Evolutionary conservation across 2,113 vertebrate species (phyloP), one percentile per base, ranked within the genome.

Genomic region (Motacilla tschutschensis): DNA sequence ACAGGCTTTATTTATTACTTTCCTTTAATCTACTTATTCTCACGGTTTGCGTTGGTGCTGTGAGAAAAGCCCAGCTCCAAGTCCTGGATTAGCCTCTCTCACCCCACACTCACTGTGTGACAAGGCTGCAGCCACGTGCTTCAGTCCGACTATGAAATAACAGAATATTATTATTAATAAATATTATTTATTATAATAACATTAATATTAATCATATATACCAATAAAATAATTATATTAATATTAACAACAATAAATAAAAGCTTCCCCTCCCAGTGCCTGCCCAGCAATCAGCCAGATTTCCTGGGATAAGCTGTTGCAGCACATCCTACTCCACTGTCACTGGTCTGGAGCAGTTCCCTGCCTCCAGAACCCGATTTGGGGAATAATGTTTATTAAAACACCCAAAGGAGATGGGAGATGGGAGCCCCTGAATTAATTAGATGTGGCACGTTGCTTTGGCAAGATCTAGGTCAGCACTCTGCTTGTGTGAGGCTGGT

Each of bases 401-500:
- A 59, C 17, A 35, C 22, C 6, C 13, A 8, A 51, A 48, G 69
- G 57, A 73, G 48, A 15, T 0, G 6, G 69, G 57, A 73, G 48
- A 15, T 0, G 6, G 47, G 54, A 70, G 10, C 5, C 17, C 16
- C 29, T 0, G 3, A 48, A 6, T 66, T 54, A 77, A 73, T 85
- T 36, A 83, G 58, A 24, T 2, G 29, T 16, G 17, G 44, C 26
- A 2, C 0, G 1, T 51, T 58, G 41, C 29, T 83, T 67, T 35
- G 71, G 70, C 2, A 17, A 24, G 65, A 85, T 80, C 44, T 33
- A 36, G 85, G 88, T 79, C 24, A 60, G 38, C 0, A 1, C 50
- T 63, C 48, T 0, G 0, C 71, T 62, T 0, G 0, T 20, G 36
- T 64, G 80, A 44, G 47, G 70, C 10, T 3, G 10, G 26, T 9